Base-by-base conservation (phyloP, 2,888 invertebrate genomes). In the Caradrina kadenii region DNA sequence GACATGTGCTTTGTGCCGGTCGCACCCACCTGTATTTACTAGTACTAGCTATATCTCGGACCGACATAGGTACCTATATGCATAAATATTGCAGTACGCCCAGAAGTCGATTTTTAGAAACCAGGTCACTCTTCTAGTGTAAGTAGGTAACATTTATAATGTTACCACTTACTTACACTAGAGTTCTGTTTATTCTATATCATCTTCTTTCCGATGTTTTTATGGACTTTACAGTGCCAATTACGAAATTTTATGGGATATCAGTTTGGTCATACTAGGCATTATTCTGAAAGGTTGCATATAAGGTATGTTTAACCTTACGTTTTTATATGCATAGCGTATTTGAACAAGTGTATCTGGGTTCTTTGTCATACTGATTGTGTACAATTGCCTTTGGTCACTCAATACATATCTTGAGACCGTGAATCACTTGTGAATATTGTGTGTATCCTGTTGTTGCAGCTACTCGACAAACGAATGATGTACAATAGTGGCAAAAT, bases 271-370 rank as follows among this genome's bases (percentile, higher is more conserved):
- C 13, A 49, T 11, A 53, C 45, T 49, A 49, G 39, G 55, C 50
- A 39, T 53, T 72, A 66, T 70, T 63, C 59, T 71, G 50, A 61
- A 67, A 31, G 48, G 62, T 73, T 76, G 73, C 77, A 76, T 69
- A 75, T 69, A 53, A 69, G 66, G 66, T 55, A 66, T 79, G n/a
- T n/a, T n/a, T n/a, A n/a, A 68, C 58, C 73, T 69, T 63, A 73
- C 72, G 59, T 81, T 76, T 72, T 81, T 80, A 56, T 64, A 76
- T 22, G 35, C 8, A 26, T 67, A 74, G 60, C 56, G 61, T 89
- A 86, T 91, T 91, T 91, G 82, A 78, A 87, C 91, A 92, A 91
- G 88, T 92, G 91, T 85, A 85, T 74, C 74, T 79, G 70, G 73
- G 73, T 84, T 83, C 79, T 85, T 88, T 87, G 84, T 87, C 72